Evolutionary conservation across 2,797 vertebrate species (phyloP).

Genomic region (Pampus argenteus): DNA sequence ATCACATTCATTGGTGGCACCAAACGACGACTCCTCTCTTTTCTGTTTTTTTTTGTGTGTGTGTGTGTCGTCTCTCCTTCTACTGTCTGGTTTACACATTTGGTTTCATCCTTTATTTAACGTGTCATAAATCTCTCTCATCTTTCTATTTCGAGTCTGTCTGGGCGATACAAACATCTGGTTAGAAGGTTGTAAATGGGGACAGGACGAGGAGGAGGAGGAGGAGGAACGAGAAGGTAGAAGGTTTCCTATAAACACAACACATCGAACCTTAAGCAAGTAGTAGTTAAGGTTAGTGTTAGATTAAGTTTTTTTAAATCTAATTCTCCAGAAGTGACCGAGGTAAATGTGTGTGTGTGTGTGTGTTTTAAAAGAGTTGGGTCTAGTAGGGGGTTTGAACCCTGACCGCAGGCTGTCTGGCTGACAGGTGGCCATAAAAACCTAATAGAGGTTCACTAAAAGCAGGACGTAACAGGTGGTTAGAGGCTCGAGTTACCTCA

Average conservation of each 20-base stretch:
- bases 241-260: constrained; percentile 11
- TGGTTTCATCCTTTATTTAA: constrained; percentile 37
- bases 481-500: constrained; percentile 68
- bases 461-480: constrained; percentile 70
- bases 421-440: constrained; percentile 75
- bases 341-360: constrained; percentile 22
- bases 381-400: constrained; percentile 54
- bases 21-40: constrained; percentile 24
- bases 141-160: constrained; percentile 44
- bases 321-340: too few relatives aligned
- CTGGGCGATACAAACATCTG: constrained; percentile 53
- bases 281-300: too few relatives aligned
- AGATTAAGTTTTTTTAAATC: too few relatives aligned
- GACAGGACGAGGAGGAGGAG: constrained; percentile 1
- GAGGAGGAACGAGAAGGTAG: constrained; percentile 18
- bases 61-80: constrained; percentile 18
- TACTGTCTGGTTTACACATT: constrained; percentile 62
- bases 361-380: constrained; percentile 48
- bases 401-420: constrained; percentile 58
- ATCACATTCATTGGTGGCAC: constrained; percentile 25
- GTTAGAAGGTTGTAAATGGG: constrained; percentile 29
- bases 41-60: constrained; percentile 19
- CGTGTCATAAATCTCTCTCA: constrained; percentile 33
- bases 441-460: constrained; percentile 55
- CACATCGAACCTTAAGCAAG: too few relatives aligned